These are phyloP conservation scores for Synodontis membranacea DNA, from an alignment of 2,113 vertebrate species.

Conservation along the genomic window DNA sequence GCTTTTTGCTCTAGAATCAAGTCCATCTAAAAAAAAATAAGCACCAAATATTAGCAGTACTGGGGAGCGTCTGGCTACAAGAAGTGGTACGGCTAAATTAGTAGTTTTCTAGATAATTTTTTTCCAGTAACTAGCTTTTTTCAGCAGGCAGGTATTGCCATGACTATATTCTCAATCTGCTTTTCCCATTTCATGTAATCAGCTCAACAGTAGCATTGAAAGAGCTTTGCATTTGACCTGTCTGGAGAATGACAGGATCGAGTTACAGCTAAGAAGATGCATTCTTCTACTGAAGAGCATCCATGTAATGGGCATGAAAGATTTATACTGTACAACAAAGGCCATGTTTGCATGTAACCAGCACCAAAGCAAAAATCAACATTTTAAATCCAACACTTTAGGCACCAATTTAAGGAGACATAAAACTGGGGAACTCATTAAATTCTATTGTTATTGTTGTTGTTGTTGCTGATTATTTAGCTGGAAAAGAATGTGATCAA, in stretches of 20 bases:
- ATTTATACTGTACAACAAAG: background rate
- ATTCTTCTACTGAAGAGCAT: background rate
- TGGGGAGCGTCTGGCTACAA: background rate
- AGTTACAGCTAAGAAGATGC: background rate
- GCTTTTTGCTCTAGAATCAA: background rate
- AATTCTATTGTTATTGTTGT: background rate
- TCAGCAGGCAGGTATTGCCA: background rate
- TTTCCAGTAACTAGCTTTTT: background rate
- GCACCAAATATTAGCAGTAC: background rate
- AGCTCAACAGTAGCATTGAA: background rate
- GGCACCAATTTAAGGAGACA: background rate
- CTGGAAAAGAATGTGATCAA: background rate
- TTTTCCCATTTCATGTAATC: background rate
- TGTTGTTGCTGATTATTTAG: background rate
- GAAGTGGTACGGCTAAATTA: background rate
- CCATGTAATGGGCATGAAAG: background rate
- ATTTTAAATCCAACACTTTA: background rate
- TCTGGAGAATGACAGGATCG: background rate
- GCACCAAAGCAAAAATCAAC: background rate
- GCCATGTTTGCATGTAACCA: background rate
- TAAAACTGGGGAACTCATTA: background rate
- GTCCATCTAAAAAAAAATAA: background rate
- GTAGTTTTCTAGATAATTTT: background rate
- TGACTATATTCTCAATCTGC: background rate
- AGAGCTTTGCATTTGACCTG: background rate